Base-by-base conservation (phyloP, 2,797 vertebrate species). In the Hemitrygon akajei region DNA sequence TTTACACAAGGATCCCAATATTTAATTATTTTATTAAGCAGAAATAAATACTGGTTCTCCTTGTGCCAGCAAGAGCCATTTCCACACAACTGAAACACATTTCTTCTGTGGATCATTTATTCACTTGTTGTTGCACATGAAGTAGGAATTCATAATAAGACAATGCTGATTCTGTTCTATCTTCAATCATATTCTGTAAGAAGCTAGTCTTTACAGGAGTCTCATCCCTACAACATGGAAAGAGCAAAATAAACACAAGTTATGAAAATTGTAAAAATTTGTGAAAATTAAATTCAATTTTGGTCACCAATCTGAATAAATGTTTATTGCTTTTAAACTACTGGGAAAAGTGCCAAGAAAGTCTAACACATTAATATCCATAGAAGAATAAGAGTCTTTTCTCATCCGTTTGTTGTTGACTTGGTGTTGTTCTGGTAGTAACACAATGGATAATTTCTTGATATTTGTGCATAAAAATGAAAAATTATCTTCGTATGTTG, bases 81-180 rank as follows among this genome's bases (percentile, higher is more conserved):
- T 95, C 95, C 95, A 94, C 94, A 94, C 94, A 94, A 94, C 94
- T 77, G 93, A 95, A 94, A 25, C 91, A 73, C 69, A 47, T 94
- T 60, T 94, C 94, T 93, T 95, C 94, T 94, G 82, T 80, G 94
- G 93, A 94, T 97, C 98, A 99, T 96, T 99, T 99, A 97, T 98
- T 98, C 95, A 99, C 97, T 97, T 99, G 98, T 96, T 99, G 98
- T 94, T 99, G 98, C 95, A 99, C 95, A 95, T 99, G 99, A 94
- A 99, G 97, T 91, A 99, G 97, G 95, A 99, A 99, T 96, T 99
- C 99, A 93, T 99, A 99, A 95, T 99, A 99, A 0, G 99, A 99
- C 96, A 99, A 96, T 82, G 98, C 98, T 60, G 99, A 99, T 96
- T 99, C 99, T 82, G 98, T 99, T 95, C 98, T 97, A 96, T 99